phyloP scores from a whole-genome alignment of 1,140 invertebrate genomes.

The Caenorhabditis briggsae region DNA sequence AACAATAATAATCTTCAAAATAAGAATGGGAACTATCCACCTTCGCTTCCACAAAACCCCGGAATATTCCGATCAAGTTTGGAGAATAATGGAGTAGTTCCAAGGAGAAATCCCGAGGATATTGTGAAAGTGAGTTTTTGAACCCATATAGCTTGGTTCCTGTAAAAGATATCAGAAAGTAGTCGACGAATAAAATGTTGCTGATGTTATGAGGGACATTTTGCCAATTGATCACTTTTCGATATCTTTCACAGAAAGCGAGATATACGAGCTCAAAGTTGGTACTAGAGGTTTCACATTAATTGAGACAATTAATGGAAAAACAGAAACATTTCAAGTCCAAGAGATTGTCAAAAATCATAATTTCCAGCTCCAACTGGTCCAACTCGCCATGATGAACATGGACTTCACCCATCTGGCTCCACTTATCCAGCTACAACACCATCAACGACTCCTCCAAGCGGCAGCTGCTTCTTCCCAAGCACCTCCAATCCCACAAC shows the following conservation, averaged over 20 bases:
- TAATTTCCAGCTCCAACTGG: slow-evolving; percentile 1
- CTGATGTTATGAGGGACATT: too few species aligned
- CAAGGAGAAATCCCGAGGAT: not conserved
- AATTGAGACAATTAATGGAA: too few species aligned
- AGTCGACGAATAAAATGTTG: too few species aligned
- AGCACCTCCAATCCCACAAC: not conserved
- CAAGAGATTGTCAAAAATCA: too few species aligned
- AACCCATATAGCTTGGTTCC: not conserved
- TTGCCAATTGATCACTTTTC: too few species aligned
- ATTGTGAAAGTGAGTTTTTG: not conserved
- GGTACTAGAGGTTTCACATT: too few species aligned
- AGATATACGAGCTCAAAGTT: too few species aligned
- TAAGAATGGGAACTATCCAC: not conserved
- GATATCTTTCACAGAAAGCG: too few species aligned
- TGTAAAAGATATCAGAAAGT: too few species aligned
- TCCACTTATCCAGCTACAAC: not conserved
- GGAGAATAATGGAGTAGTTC: not conserved
- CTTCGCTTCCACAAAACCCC: not conserved
- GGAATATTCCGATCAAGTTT: not conserved
- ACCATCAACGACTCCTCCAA: not conserved
- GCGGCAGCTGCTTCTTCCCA: not conserved
- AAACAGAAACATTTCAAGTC: too few species aligned
- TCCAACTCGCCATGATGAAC: slow-evolving; percentile 24
- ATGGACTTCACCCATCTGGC: not conserved
- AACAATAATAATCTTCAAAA: not conserved